Evolutionary conservation across 1,140 invertebrate genomes (phyloP), one percentile per base, ranked within the genome.

Genomic region (Apis dorsata): DNA sequence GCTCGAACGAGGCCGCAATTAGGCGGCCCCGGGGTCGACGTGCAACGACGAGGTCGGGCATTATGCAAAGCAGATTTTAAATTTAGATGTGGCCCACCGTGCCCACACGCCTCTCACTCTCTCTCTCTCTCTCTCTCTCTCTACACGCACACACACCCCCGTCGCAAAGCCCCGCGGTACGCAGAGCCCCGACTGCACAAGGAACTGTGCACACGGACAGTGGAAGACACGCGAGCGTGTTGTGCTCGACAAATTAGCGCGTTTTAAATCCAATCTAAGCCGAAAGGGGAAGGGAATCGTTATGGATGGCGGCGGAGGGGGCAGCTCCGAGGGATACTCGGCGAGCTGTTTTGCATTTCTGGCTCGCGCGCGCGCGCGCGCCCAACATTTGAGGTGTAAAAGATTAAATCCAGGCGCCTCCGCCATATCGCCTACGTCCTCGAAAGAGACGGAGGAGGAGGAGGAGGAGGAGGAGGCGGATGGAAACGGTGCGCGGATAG

Each of bases 61-160:
- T 94, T 94, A 94, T 94, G 93, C 92, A 93, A 93, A 94, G 87
- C 88, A 93, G 91, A 94, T 94, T 94, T 94, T 93, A 94, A 93
- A 94, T 94, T 94, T 91, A 93, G 92, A 94, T 93, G 92, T 85
- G 89, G 86, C 88, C 89, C 88, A 88, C 88, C 89, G 82, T 84
- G 83, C 89, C 83, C 87, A 81, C 82, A 86, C 89, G n/a, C 72
- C 55, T 34, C 85, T 34, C 34, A 34, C 34, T 34, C 24, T 24
- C 24, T 24, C 24, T 24, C 24, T 24, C 24, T 24, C 24, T 24
- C 24, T 24, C 24, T 24, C 24, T 24, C 24, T 24, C 24, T 24
- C 24, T 24, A 24, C 82, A 86, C 89, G 17, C 65, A 79, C 83
- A 55, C 70, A 44, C 68, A 17, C 86, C 24, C 59, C n/a, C 8